Evolutionary conservation across 2,113 vertebrate genomes (phyloP).

Genomic region (Aegotheles bennettii): DNA sequence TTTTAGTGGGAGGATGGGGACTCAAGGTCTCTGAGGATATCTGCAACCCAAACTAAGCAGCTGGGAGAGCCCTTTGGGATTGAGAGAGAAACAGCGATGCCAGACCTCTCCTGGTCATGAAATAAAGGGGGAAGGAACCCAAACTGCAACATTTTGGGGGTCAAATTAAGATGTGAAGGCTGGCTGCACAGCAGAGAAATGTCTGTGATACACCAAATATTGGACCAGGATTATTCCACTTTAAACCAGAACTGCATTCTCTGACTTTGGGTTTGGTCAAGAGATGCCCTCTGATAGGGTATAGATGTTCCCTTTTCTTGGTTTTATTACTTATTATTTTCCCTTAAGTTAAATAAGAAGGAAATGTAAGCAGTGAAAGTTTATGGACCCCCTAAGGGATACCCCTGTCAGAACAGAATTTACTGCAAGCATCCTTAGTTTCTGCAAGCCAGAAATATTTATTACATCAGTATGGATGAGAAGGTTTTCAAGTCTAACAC

Average conservation of each 20-base stretch:
- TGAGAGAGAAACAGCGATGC: neutral
- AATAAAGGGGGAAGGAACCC: neutral
- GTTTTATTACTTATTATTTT: neutral
- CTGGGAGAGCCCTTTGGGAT: neutral
- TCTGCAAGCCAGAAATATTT: neutral
- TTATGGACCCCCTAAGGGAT: neutral
- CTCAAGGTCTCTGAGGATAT: neutral
- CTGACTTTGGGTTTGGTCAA: neutral
- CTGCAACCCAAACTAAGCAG: neutral
- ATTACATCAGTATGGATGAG: neutral
- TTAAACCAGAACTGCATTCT: neutral
- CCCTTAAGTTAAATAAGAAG: neutral
- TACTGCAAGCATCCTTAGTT: neutral
- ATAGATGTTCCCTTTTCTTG: neutral
- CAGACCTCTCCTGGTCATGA: neutral
- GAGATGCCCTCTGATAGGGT: neutral
- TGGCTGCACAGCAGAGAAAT: neutral
- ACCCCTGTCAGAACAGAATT: neutral
- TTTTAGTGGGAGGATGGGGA: accelerated
- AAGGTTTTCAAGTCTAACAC: conserved; percentile 15
- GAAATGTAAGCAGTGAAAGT: neutral
- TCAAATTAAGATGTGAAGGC: neutral
- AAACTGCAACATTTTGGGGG: neutral
- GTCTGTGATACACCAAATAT: neutral
- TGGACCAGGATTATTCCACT: neutral